A percentile compares a stretch with the other conserved stretches of the same genome.
phyloP scores from a whole-genome alignment of 1,140 invertebrate species.

The Conus ventricosus region DNA sequence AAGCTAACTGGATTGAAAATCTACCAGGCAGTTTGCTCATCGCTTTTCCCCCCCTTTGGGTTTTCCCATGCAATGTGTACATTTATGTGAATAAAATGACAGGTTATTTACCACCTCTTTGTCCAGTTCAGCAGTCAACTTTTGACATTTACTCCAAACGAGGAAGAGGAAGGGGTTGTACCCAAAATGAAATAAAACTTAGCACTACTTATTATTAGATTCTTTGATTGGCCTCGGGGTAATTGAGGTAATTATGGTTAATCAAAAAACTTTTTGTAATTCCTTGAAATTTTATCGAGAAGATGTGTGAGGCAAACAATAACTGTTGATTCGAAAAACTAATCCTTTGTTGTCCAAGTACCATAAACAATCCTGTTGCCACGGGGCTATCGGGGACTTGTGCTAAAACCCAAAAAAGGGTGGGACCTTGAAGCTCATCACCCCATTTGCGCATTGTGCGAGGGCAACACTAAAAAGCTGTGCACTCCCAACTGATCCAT shows the following conservation, averaged over 20 bases:
- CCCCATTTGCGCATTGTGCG: neutral
- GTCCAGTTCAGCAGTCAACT: conserved; percentile 24
- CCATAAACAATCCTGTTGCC: neutral
- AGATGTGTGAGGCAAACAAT: too few relatives aligned
- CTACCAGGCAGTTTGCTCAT: neutral
- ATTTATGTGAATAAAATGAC: too few relatives aligned
- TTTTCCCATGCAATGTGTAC: neutral
- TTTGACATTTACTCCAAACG: conserved; percentile 23
- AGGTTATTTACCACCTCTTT: neutral
- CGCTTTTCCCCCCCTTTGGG: too few relatives aligned
- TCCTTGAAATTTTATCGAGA: too few relatives aligned
- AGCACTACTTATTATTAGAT: too few relatives aligned
- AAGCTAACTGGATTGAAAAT: too few relatives aligned
- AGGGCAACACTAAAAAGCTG: neutral
- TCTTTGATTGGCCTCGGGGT: too few relatives aligned
- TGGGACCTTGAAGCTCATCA: conserved; percentile 33
- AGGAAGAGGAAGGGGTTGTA: conserved; percentile 27
- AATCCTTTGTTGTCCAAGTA: too few relatives aligned
- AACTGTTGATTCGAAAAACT: too few relatives aligned
- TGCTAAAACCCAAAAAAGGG: neutral
- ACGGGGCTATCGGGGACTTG: conserved; percentile 30
- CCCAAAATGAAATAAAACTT: too few relatives aligned
- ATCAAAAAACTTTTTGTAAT: too few relatives aligned
- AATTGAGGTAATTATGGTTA: too few relatives aligned
- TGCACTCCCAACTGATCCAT: neutral